phyloP scores from a whole-genome alignment of 2,113 vertebrate genomes.

The Baryphthengus martii region DNA sequence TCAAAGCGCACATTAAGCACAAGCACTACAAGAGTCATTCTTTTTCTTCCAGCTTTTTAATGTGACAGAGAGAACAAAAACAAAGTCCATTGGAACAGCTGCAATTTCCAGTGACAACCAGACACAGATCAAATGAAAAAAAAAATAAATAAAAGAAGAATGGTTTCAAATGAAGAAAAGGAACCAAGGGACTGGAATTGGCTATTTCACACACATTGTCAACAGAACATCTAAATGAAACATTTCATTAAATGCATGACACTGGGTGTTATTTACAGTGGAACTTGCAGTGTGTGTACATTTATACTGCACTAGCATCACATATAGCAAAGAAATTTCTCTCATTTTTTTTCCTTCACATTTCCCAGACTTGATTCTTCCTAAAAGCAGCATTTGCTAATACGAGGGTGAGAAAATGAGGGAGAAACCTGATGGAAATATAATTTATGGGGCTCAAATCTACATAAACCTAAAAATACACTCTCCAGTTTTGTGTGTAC shows the following conservation, averaged over 20 bases:
- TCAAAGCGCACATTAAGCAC: neutral
- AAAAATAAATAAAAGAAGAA: neutral
- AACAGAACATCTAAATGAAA: conserved; percentile 36
- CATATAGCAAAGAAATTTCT: neutral
- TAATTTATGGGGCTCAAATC: neutral
- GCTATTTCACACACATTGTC: neutral
- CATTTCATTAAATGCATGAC: neutral
- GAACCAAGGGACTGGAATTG: neutral
- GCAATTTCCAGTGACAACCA: conserved; percentile 26
- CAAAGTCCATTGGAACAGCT: conserved; percentile 17
- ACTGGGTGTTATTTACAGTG: conserved; percentile 37
- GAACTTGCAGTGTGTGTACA: neutral
- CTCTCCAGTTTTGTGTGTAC: neutral
- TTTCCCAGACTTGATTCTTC: neutral
- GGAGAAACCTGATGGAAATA: neutral
- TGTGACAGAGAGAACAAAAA: conserved; percentile 38
- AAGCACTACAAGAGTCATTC: neutral
- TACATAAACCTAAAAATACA: neutral
- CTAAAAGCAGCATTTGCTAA: conserved; percentile 16
- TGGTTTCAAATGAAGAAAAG: conserved; percentile 8
- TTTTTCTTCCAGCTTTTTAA: conserved; percentile 52
- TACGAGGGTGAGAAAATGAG: neutral
- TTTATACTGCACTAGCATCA: neutral
- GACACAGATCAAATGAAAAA: conserved; percentile 23
- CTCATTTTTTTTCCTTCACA: neutral